Evolutionary conservation across 2,888 invertebrate species (phyloP).

Genomic region (Arctia plantaginis): DNA sequence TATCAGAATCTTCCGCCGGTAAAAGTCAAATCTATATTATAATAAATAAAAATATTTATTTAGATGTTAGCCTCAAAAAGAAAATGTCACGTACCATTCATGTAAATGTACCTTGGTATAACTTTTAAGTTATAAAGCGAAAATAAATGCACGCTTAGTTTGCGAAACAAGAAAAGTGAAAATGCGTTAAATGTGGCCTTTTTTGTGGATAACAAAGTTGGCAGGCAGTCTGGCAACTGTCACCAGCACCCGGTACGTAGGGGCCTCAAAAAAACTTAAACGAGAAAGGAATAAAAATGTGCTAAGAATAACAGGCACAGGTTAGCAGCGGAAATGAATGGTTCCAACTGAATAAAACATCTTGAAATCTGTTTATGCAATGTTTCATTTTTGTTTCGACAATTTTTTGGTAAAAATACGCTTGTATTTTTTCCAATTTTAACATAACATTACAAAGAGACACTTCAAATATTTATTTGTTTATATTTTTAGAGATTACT

Average conservation of each 20-base stretch:
- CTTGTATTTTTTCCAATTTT: neutral
- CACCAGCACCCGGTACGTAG: constrained; percentile 40
- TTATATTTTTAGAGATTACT: no score
- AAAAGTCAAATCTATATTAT: no score
- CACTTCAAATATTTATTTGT: no score
- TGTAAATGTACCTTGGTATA: neutral
- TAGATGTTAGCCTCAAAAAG: neutral
- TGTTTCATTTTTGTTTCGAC: constrained; percentile 12
- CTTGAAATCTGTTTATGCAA: constrained; percentile 20
- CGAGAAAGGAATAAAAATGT: constrained; percentile 46
- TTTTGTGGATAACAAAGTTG: constrained; percentile 49
- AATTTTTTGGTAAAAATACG: neutral
- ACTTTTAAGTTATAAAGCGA: neutral
- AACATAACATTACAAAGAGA: neutral
- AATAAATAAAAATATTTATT: no score
- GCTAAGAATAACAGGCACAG: constrained; percentile 44
- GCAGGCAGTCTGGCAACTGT: constrained; percentile 50
- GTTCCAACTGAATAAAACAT: constrained; percentile 41
- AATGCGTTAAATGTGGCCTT: constrained; percentile 39
- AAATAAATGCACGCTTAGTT: constrained; percentile 44
- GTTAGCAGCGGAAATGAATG: constrained; percentile 25
- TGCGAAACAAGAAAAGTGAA: constrained; percentile 45
- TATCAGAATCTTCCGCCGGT: no score
- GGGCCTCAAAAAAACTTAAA: constrained; percentile 44
- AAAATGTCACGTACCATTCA: neutral